phyloP scores from a whole-genome alignment of 2,113 vertebrate genomes.

The Leucopternis melanops region DNA sequence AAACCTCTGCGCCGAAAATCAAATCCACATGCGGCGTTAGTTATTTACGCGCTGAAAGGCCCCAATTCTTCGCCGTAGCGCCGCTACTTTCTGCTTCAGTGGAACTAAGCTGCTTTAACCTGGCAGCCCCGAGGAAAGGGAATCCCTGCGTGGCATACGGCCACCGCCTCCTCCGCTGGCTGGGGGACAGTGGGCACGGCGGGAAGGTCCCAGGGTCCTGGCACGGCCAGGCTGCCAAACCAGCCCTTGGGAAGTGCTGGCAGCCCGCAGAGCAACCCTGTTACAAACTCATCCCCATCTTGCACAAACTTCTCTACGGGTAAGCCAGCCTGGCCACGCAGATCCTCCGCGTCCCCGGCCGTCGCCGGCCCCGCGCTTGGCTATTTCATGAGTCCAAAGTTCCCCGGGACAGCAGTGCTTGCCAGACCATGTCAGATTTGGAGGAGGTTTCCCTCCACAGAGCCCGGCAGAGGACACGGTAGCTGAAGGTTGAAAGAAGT shows the following conservation, averaged over 20 bases:
- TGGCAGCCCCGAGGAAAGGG: slow-evolving; percentile 55
- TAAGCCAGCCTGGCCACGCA: background rate
- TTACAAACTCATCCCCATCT: background rate
- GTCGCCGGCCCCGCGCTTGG: background rate
- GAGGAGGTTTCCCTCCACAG: background rate
- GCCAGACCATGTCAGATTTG: background rate
- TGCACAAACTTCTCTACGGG: background rate
- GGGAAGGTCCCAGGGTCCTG: slow-evolving; percentile 48
- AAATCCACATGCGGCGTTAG: background rate
- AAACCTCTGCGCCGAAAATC: background rate
- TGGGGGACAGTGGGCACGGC: slow-evolving; percentile 30
- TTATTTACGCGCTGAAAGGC: background rate
- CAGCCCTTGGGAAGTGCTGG: slow-evolving; percentile 43
- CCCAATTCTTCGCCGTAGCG: background rate
- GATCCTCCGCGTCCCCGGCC: background rate
- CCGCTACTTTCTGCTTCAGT: slow-evolving; percentile 8
- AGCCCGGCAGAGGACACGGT: background rate
- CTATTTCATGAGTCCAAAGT: background rate
- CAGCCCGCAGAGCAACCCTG: background rate
- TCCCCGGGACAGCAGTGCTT: background rate
- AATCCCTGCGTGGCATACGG: slow-evolving; percentile 58
- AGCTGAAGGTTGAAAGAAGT: background rate
- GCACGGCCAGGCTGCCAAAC: slow-evolving; percentile 46
- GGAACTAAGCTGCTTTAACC: slow-evolving; percentile 21
- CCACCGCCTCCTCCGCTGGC: slow-evolving; percentile 53